Conservation (phyloP, 2,888 invertebrate species). For the Celastrina argiolus region DNA sequence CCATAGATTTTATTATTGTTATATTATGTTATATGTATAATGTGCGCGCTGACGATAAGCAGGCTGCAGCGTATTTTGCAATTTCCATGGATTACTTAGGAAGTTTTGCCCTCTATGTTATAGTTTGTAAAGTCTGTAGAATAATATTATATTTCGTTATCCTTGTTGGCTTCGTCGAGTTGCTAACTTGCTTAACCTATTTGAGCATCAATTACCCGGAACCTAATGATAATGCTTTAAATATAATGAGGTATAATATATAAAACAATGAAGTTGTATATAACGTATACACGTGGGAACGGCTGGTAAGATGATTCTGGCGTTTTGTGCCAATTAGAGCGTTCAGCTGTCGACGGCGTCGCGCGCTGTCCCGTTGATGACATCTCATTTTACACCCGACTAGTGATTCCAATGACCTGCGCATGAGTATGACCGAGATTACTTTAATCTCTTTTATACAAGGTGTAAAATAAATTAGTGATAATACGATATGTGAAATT, state of each 20-base stretch:
- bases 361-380: constrained; percentile 30
- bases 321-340: constrained; percentile 41
- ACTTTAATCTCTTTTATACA: too few species aligned
- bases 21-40: too few species aligned
- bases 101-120: background rate
- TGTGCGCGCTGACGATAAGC: background rate
- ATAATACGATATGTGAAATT: too few species aligned
- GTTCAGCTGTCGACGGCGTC: constrained; percentile 36
- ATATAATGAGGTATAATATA: background rate
- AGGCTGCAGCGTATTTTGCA: background rate
- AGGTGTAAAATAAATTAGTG: too few species aligned
- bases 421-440: background rate
- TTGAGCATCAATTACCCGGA: background rate
- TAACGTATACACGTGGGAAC: constrained; percentile 17
- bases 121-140: too few species aligned
- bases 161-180: background rate
- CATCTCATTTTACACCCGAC: constrained; percentile 26
- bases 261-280: background rate
- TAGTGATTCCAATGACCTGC: constrained; percentile 23
- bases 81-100: background rate
- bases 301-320: background rate
- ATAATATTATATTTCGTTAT: background rate
- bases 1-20: too few species aligned
- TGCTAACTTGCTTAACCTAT: background rate
- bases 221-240: background rate